Evolutionary conservation across 2,888 invertebrate genomes (phyloP).

Genomic region (Griposia aprilina): DNA sequence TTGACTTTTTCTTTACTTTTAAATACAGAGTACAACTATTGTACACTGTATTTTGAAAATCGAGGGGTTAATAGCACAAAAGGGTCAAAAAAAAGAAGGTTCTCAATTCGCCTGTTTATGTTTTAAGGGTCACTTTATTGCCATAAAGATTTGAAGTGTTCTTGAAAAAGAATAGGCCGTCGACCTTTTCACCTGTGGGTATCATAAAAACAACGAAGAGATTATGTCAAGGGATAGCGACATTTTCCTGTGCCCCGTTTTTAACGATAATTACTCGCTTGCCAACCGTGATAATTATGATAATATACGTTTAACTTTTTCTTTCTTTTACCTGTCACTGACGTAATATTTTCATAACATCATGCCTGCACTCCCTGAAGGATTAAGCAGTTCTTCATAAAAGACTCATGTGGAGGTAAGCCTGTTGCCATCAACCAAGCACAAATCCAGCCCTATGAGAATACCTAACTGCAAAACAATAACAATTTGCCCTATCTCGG

Average conservation of each 20-base stretch:
- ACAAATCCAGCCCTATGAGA: neutral
- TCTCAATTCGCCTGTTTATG: neutral
- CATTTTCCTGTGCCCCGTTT: conserved; percentile 10
- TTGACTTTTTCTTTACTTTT: neutral
- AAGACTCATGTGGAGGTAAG: neutral
- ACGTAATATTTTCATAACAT: neutral
- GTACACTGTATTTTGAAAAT: neutral
- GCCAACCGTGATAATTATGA: conserved; percentile 23
- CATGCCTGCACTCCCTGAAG: neutral
- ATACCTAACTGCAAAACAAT: neutral
- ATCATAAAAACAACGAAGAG: conserved; percentile 39
- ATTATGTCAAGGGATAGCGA: conserved; percentile 12
- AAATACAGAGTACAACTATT: neutral
- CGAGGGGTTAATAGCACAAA: neutral
- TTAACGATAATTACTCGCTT: conserved; percentile 31
- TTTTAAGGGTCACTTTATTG: neutral
- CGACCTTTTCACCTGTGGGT: neutral
- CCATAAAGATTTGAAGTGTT: conserved; percentile 1
- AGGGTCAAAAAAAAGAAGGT: too few relatives aligned
- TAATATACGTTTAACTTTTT: conserved; percentile 33
- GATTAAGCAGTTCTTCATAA: neutral
- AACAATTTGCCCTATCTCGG: too few relatives aligned
- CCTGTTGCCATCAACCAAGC: neutral
- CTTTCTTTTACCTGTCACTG: conserved; percentile 1
- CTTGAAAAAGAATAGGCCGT: neutral